phyloP scores from a whole-genome alignment of 2,797 vertebrate genomes.

The Moxostoma hubbsi region DNA sequence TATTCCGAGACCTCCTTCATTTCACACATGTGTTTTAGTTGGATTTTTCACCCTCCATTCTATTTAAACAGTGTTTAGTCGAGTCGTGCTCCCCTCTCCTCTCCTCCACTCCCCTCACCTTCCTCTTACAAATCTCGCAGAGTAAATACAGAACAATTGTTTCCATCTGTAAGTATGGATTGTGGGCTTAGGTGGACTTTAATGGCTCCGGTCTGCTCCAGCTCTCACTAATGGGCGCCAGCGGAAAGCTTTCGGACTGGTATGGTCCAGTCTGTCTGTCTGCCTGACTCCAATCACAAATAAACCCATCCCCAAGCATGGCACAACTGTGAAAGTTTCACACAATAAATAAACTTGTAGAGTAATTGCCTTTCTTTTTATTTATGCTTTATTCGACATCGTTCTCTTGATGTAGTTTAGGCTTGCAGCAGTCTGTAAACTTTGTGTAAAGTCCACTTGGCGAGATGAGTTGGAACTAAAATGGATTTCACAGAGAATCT shows the following conservation, averaged over 20 bases:
- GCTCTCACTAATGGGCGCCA: constrained; percentile 21
- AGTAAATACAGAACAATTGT: constrained; percentile 59
- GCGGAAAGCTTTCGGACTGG: constrained; percentile 41
- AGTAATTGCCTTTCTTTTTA: neutral
- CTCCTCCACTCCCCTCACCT: constrained; percentile 43
- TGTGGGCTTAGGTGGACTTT: constrained; percentile 65
- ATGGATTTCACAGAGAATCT: too few species aligned
- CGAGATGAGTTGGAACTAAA: too few species aligned
- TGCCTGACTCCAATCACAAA: constrained; percentile 10
- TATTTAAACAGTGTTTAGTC: constrained; percentile 44
- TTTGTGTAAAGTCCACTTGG: neutral
- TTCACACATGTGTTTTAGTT: constrained; percentile 52
- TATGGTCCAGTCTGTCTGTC: constrained; percentile 10
- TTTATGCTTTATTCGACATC: neutral
- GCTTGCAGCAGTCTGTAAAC: neutral
- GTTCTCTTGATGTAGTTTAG: neutral
- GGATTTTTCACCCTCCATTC: constrained; percentile 31
- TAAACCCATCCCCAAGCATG: constrained; percentile 6
- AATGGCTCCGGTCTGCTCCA: constrained; percentile 43
- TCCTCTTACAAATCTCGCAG: constrained; percentile 57
- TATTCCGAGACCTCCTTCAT: constrained; percentile 35
- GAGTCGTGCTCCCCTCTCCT: constrained; percentile 23
- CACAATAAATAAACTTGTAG: neutral
- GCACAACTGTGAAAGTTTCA: neutral
- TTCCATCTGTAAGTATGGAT: constrained; percentile 67